Evolutionary conservation across 2,797 vertebrate genomes (phyloP), one percentile per base, ranked within the genome.

Genomic region (Clarias pachynema): DNA sequence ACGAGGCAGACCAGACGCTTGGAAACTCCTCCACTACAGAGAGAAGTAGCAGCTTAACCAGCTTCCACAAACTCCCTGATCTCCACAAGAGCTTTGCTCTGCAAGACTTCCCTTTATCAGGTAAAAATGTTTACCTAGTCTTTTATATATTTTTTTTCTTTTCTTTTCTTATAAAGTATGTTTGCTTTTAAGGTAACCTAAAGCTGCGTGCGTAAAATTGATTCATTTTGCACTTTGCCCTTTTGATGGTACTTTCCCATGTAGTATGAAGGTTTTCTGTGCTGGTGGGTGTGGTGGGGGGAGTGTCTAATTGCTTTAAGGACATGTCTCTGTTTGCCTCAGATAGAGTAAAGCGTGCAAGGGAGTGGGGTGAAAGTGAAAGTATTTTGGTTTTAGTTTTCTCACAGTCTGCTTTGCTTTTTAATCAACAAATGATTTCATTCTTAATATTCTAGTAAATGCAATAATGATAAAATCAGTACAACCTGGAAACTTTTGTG

Each of bases 11-110:
- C 75, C 87, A 88, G 92, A 93, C 93, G 77, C 85, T 83, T 82
- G 77, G 89, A 93, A 92, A 90, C 84, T 87, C 85, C 86, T 87
- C 68, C 88, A 84, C 92, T 89, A 89, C 89, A 89, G 87, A 40
- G 59, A 84, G 79, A 82, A 80, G 84, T 86, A 85, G 68, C 90
- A 91, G 88, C 89, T 60, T 89, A 86, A 91, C 91, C 84, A 86
- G 75, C 91, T 82, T 85, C 22, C 90, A 84, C 72, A 62, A 82
- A 66, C 86, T 44, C 79, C 44, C 77, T 86, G 80, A 81, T 53
- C 75, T 86, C 53, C 34, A 81, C 75, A 77, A 78, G 74, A 82
- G 75, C 53, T 74, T 57, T 82, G 65, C 75, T 85, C 84, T 68
- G 40, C 66, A 68, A 59, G 4, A 73, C 75, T 63, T 66, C 20